These are phyloP conservation scores for Eueremaeus valkanovi DNA, from an alignment of 2,888 invertebrate species.

Conservation along the genomic window DNA sequence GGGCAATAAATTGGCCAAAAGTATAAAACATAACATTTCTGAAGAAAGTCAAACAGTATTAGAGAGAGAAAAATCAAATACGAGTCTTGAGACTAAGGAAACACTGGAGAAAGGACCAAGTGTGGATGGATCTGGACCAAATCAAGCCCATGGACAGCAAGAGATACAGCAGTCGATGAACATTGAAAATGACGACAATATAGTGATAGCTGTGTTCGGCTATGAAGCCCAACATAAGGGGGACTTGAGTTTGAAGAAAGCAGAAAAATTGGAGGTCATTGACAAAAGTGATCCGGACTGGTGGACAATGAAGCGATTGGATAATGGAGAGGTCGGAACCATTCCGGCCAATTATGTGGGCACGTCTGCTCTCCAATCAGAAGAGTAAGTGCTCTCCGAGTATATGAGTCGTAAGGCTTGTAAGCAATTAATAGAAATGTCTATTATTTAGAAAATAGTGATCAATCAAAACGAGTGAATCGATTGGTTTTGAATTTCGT, in stretches of 20 bases:
- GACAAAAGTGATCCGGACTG: conserved; percentile 40
- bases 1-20: no score
- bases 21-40: no score
- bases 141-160: background rate
- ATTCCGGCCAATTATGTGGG: conserved; percentile 40
- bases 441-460: no score
- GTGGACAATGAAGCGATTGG: conserved; percentile 33
- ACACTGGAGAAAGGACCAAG: no score
- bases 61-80: no score
- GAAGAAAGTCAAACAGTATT: no score
- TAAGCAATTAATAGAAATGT: no score
- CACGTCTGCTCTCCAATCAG: conserved; percentile 32
- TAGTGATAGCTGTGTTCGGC: conserved; percentile 39
- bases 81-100: no score
- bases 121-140: no score
- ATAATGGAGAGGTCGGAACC: conserved; percentile 43
- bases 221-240: conserved; percentile 35
- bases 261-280: conserved; percentile 36
- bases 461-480: no score
- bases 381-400: conserved; percentile 34
- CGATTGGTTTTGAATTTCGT: no score
- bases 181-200: conserved; percentile 40
- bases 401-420: no score
- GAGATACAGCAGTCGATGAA: background rate
- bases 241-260: conserved; percentile 37